A percentile compares a stretch with the other conserved stretches of the same genome.
Evolutionary conservation across 1,140 invertebrate species (phyloP).

Genomic region (Lepidotrigona ventralis): DNA sequence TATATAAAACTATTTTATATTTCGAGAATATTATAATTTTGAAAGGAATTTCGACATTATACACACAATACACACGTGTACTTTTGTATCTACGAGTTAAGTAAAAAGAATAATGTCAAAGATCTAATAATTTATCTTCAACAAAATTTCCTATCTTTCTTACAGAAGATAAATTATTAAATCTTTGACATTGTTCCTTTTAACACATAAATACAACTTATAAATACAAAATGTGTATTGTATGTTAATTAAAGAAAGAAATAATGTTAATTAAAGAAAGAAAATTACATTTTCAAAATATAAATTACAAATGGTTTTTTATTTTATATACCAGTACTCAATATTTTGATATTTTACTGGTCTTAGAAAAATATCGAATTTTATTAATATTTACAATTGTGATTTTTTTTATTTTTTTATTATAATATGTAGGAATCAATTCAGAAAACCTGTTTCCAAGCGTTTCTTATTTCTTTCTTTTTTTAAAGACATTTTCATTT

Average conservation of each 20-base stretch:
- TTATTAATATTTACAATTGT: background rate
- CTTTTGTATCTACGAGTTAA: too few relatives aligned
- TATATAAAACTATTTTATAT: background rate
- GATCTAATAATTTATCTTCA: too few relatives aligned
- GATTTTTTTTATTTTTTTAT: background rate
- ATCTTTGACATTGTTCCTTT: background rate
- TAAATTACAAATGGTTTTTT: background rate
- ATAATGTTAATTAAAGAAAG: background rate
- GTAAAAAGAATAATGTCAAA: too few relatives aligned
- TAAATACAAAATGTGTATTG: background rate
- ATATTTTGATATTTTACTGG: constrained; percentile 28
- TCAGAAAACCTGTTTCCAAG: background rate
- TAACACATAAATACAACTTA: background rate
- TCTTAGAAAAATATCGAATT: background rate
- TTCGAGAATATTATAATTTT: too few relatives aligned
- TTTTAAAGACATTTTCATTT: background rate
- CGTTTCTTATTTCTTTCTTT: background rate
- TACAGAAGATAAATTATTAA: background rate
- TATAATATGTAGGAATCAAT: background rate
- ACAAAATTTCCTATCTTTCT: too few relatives aligned
- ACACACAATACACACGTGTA: too few relatives aligned
- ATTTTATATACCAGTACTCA: constrained; percentile 27
- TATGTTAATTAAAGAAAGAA: background rate
- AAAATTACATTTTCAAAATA: background rate
- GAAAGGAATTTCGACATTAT: too few relatives aligned